phyloP scores from a whole-genome alignment of 2,113 vertebrate species.

The Spea multiplicata region DNA sequence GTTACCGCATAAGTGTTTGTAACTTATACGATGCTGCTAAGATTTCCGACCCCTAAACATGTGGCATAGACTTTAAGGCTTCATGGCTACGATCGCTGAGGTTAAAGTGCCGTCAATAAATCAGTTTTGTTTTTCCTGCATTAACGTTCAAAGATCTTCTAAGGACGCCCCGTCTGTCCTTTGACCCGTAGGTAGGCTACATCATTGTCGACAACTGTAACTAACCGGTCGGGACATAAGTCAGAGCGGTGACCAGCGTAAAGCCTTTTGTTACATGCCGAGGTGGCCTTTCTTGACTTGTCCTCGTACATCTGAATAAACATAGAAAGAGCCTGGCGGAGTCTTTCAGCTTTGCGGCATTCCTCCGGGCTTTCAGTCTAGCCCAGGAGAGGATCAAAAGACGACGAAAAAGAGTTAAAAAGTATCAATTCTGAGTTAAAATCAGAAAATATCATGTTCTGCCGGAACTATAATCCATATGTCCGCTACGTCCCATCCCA shows the following conservation, averaged over 20 bases:
- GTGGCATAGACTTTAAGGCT: slow-evolving; percentile 23
- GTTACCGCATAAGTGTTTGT: no score
- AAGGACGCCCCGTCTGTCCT: slow-evolving; percentile 50
- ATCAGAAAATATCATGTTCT: no score
- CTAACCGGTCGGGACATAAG: slow-evolving; percentile 62
- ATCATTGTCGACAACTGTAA: slow-evolving; percentile 63
- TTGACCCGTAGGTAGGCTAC: slow-evolving; percentile 60
- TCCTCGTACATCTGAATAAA: slow-evolving; percentile 50
- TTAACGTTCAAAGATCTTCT: slow-evolving; percentile 61
- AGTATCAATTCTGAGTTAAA: no score
- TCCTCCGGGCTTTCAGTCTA: no score
- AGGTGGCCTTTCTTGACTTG: slow-evolving; percentile 51
- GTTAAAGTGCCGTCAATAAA: slow-evolving; percentile 39
- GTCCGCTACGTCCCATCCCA: no score
- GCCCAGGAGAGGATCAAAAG: no score
- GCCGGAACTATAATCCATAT: no score
- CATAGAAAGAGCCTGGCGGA: neutral
- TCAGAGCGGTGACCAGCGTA: slow-evolving; percentile 33
- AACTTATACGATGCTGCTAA: no score
- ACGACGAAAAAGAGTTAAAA: no score
- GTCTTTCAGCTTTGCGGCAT: no score
- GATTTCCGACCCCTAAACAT: slow-evolving; percentile 1
- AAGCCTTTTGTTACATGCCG: slow-evolving; percentile 1
- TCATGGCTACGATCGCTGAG: slow-evolving; percentile 5
- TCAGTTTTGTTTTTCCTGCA: slow-evolving; percentile 50